Percentiles rank a stretch among this genome's conserved stretches.
These are phyloP conservation scores for Gallinago nigripennis DNA, from an alignment of 2,797 vertebrate genomes.

Conservation along the genomic window DNA sequence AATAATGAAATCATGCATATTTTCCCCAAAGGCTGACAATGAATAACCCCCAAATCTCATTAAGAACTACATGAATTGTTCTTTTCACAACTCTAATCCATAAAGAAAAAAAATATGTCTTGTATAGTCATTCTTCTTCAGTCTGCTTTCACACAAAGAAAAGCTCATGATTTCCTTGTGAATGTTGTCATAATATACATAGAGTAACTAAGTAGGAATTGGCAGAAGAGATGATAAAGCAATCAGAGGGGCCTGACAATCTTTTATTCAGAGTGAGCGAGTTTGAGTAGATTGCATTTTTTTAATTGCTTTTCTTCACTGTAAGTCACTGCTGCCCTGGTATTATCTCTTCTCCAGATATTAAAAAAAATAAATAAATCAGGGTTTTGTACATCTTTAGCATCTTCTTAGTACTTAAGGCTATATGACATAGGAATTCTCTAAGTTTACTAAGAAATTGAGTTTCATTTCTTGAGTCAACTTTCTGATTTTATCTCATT, in stretches of 20 bases:
- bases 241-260: background rate
- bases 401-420: background rate
- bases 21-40: background rate
- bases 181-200: background rate
- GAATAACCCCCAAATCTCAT: constrained; percentile 3
- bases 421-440: background rate
- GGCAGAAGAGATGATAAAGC: background rate
- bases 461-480: background rate
- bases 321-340: background rate
- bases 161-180: background rate
- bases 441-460: background rate
- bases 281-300: background rate
- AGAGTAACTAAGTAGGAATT: background rate
- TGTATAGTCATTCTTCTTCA: background rate
- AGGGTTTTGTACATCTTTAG: background rate
- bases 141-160: background rate
- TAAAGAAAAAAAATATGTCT: background rate
- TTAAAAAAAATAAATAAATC: no score
- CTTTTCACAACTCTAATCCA: background rate
- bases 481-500: background rate
- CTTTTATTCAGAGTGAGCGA: background rate
- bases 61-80: constrained; percentile 5
- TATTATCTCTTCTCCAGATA: background rate
- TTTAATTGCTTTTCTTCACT: background rate
- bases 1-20: background rate